Conservation (phyloP, 2,797 vertebrate genomes). For the Jordanella pulchra region DNA sequence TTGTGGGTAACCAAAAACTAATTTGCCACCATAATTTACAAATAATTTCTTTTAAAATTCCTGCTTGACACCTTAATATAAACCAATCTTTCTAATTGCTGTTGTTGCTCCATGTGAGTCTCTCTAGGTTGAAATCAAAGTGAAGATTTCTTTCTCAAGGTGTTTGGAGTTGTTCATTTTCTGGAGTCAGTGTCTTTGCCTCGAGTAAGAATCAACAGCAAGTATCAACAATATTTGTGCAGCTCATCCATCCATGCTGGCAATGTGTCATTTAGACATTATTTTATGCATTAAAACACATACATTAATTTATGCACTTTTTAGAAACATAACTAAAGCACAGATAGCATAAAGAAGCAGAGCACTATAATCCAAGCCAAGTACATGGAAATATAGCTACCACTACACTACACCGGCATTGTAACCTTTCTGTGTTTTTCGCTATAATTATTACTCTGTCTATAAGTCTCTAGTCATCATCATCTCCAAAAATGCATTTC, state of each 20-base stretch:
- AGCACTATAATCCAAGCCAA: slow-evolving; percentile 25
- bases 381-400: slow-evolving; percentile 13
- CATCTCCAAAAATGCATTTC: slow-evolving; percentile 14
- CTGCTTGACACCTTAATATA: no score
- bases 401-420: slow-evolving; percentile 10
- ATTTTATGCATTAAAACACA: no score
- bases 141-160: slow-evolving; percentile 42
- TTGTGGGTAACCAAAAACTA: no score
- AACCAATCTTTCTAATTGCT: no score
- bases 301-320: no score
- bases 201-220: no score
- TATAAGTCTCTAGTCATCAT: slow-evolving; percentile 9
- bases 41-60: no score
- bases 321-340: slow-evolving; percentile 42
- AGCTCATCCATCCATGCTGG: slow-evolving; percentile 65
- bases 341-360: slow-evolving; percentile 58
- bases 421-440: slow-evolving; percentile 15
- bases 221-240: slow-evolving; percentile 52
- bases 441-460: slow-evolving; percentile 22
- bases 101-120: no score
- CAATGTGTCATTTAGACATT: slow-evolving; percentile 56
- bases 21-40: no score
- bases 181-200: slow-evolving; percentile 73
- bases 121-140: slow-evolving; percentile 31
- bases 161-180: slow-evolving; percentile 31